Conservation (phyloP, 1,140 invertebrate genomes). For the Drosophila fuyamai region DNA sequence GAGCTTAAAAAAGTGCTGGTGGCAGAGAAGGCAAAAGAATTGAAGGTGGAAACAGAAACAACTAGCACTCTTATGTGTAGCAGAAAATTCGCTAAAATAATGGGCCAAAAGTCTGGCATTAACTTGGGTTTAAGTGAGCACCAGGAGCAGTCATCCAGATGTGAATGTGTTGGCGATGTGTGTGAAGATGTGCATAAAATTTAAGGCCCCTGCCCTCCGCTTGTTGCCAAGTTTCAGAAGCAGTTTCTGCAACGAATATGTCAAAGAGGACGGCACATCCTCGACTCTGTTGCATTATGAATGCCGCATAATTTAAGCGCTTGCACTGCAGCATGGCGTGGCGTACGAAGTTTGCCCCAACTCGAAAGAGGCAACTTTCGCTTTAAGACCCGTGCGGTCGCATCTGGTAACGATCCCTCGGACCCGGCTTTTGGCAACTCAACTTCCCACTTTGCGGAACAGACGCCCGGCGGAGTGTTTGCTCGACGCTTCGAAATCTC, state of each 20-base stretch:
- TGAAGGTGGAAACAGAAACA: constrained; percentile 14
- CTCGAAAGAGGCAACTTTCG: constrained; percentile 12
- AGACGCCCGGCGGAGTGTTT: constrained; percentile 26
- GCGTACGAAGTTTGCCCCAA: constrained; percentile 13
- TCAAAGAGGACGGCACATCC: constrained; percentile 55
- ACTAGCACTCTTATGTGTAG: constrained; percentile 32
- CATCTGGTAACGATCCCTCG: constrained; percentile 28
- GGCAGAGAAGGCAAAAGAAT: neutral
- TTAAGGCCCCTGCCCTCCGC: constrained; percentile 47
- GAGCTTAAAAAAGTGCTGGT: constrained; percentile 4
- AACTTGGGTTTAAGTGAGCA: constrained; percentile 59
- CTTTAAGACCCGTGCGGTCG: constrained; percentile 42
- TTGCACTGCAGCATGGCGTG: constrained; percentile 17
- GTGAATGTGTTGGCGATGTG: neutral
- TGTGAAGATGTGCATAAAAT: constrained; percentile 63
- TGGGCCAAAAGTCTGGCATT: constrained; percentile 73
- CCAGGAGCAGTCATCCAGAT: constrained; percentile 44
- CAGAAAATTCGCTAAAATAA: constrained; percentile 64
- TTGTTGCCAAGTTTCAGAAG: constrained; percentile 25
- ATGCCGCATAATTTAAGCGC: constrained; percentile 78
- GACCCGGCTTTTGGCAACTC: constrained; percentile 12
- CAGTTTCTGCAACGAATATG: constrained; percentile 59
- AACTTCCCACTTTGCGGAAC: constrained; percentile 12
- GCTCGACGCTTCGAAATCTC: constrained; percentile 38
- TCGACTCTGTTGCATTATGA: constrained; percentile 74